Evolutionary conservation across 2,888 invertebrate species (phyloP).

Genomic region (Iselma pallidipennis): DNA sequence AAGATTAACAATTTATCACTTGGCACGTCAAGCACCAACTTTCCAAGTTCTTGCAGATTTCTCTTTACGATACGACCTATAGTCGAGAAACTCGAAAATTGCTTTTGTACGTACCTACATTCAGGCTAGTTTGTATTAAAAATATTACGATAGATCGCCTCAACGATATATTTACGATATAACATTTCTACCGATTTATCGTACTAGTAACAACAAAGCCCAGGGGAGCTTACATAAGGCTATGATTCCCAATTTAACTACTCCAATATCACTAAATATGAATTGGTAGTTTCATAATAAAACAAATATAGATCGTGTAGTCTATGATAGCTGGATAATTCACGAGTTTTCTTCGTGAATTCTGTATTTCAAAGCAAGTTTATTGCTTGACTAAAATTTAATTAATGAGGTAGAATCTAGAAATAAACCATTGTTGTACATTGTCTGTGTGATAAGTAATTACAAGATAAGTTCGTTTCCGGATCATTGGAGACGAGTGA

Average conservation of each 20-base stretch:
- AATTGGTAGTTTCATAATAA: no score
- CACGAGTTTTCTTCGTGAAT: no score
- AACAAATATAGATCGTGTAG: no score
- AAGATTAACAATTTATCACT: constrained; percentile 33
- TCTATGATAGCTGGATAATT: background rate
- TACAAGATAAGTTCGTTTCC: background rate
- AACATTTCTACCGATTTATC: background rate
- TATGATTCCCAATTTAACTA: background rate
- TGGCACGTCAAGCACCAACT: constrained; percentile 29
- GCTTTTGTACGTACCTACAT: constrained; percentile 11
- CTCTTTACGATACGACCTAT: constrained; percentile 22
- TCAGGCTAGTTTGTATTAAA: constrained; percentile 6
- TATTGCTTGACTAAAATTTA: no score
- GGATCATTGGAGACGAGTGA: background rate
- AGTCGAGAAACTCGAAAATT: constrained; percentile 12
- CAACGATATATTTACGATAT: background rate
- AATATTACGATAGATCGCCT: constrained; percentile 5
- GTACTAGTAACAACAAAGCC: background rate
- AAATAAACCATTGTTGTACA: background rate
- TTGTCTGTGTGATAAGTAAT: background rate
- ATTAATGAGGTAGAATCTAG: background rate
- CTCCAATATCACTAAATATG: no score
- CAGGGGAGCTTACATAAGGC: background rate
- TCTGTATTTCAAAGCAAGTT: no score
- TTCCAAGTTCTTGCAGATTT: constrained; percentile 30